phyloP scores from a whole-genome alignment of 2,797 vertebrate genomes.

The Podargus strigoides region DNA sequence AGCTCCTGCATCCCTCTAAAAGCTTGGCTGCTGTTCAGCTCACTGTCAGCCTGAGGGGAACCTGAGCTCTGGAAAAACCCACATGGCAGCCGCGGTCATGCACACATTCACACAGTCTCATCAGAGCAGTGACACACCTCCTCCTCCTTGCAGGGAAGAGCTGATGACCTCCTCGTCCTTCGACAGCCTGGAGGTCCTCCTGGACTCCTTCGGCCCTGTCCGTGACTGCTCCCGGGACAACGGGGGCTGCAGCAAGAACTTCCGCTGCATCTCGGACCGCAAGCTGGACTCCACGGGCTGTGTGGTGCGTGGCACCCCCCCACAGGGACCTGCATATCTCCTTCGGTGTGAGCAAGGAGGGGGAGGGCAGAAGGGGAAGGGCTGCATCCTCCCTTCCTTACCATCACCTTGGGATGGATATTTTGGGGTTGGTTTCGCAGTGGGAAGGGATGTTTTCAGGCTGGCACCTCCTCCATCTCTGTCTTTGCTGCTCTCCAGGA shows the following conservation, averaged over 20 bases:
- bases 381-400: background rate
- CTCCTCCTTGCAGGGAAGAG: constrained; percentile 83
- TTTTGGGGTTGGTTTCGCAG: background rate
- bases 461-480: background rate
- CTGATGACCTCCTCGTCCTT: constrained; percentile 98
- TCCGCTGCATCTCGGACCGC: constrained; percentile 94
- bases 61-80: background rate
- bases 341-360: background rate
- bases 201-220: constrained; percentile 97
- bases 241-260: constrained; percentile 96
- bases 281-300: constrained; percentile 96
- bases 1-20: background rate
- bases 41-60: background rate
- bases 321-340: fast-evolving
- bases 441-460: background rate
- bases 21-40: background rate
- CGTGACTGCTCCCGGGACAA: constrained; percentile 96
- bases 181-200: constrained; percentile 93
- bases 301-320: constrained; percentile 84
- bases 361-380: background rate
- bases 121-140: background rate
- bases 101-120: fast-evolving
- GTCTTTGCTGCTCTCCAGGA: background rate
- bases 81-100: fast-evolving
- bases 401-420: fast-evolving